Base-by-base conservation (phyloP, 2,113 vertebrate species). In the Lophura nycthemera region DNA sequence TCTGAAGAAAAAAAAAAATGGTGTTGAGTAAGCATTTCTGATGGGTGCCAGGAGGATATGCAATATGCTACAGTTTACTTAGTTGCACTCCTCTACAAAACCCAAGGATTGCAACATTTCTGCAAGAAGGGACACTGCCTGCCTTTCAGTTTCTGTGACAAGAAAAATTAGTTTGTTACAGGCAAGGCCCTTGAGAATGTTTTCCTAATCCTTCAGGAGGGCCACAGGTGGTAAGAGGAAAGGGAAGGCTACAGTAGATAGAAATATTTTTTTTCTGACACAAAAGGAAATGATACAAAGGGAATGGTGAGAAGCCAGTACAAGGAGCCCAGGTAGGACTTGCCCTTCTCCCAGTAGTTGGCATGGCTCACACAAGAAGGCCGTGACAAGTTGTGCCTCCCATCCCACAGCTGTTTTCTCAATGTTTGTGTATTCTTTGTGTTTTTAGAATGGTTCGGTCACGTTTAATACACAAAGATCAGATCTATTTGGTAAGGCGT, bases 401-500 rank as follows among this genome's bases (percentile, higher is more conserved):
- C 30, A 83, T 13, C 42, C 89, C 47, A n/a, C n/a, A 0, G 1
- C 63, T 42, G 65, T 13, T 40, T 64, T 40, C 61, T 64, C 38
- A 5, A 5, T 29, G 8, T 40, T 29, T 64, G 36, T 29, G 36
- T 18, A 15, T 5, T 32, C 13, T 38, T 45, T 70, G 16, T 71
- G n/a, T 13, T 81, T 77, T 77, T 64, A 36, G n/a, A 90, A 60
- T 48, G 16, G 16, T 54, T 45, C 36, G 50, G 3, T 9, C 8
- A 27, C 25, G 30, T 64, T 29, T 71, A 30, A 72, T 94, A 57
- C 84, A 47, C 72, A 95, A 89, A 95, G 69, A 67, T 66, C 9
- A 3, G 59, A 40, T 40, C 34, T 69, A 34, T 89, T 90, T 94
- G 84, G 89, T 90, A 83, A 77, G 71, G 34, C 75, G 77, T 91